phyloP scores from a whole-genome alignment of 2,113 vertebrate genomes.

The Dicentrarchus labrax region DNA sequence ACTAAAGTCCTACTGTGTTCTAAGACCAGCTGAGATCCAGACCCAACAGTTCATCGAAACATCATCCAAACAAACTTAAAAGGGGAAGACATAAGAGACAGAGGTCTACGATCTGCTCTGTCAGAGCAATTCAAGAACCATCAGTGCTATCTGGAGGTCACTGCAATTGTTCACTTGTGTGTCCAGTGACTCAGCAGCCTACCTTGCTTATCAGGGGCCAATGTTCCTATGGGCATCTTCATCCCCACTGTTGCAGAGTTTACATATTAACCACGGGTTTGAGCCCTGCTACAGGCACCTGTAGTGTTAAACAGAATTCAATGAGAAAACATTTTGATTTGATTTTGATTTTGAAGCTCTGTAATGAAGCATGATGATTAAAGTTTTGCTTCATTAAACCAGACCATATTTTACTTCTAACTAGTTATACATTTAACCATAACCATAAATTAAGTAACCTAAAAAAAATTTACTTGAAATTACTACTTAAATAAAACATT shows the following conservation, averaged over 20 bases:
- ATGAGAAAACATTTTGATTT: not conserved
- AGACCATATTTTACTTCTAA: not conserved
- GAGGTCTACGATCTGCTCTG: not conserved
- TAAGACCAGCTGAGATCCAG: not conserved
- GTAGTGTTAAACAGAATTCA: not conserved
- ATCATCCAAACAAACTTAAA: not conserved
- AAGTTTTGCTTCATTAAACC: not conserved
- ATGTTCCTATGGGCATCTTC: conserved; percentile 74
- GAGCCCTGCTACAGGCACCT: not conserved
- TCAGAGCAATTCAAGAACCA: not conserved
- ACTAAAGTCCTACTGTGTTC: not conserved
- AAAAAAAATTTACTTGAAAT: not conserved
- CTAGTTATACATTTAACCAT: not conserved
- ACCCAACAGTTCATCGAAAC: not conserved
- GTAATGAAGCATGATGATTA: not conserved
- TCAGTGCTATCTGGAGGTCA: conserved; percentile 1
- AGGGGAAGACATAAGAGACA: not conserved
- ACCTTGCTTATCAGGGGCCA: conserved; percentile 75
- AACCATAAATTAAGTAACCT: not conserved
- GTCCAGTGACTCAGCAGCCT: conserved; percentile 57
- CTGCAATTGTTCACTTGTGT: conserved; percentile 26
- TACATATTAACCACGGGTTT: conserved; percentile 81
- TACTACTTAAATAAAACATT: too few relatives aligned
- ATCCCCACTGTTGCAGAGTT: conserved; percentile 51
- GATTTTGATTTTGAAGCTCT: not conserved